Evolutionary conservation across 30 jellyfish, hydroid and myxozoan species (phyloP).

Genomic region (Aurelia sp.): DNA sequence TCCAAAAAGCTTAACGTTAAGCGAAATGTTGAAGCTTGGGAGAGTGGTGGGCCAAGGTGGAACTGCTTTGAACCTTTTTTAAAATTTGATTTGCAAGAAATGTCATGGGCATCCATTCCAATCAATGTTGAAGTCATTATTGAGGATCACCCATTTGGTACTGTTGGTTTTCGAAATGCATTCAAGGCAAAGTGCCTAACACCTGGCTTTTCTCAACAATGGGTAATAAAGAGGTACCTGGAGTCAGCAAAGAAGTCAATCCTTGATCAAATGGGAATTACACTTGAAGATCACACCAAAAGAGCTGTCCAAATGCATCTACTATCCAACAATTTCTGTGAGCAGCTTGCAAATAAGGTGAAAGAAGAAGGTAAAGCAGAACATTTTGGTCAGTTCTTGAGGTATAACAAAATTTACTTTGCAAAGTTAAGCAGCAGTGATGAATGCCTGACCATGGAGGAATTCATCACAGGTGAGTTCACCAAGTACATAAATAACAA

Average conservation of each 20-base stretch:
- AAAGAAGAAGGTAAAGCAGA: neutral
- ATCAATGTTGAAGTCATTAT: neutral
- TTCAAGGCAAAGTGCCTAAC: neutral
- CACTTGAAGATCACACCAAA: constrained; percentile 1
- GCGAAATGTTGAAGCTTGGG: no score
- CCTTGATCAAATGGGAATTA: neutral
- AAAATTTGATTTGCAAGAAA: neutral
- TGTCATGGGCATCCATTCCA: constrained; percentile 38
- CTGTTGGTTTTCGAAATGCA: constrained; percentile 26
- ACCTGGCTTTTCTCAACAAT: neutral
- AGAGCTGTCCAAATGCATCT: constrained; percentile 27
- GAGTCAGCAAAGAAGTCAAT: neutral
- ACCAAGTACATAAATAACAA: constrained; percentile 50
- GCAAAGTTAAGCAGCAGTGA: constrained; percentile 14
- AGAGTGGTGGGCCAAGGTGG: no score
- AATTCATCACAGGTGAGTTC: constrained; percentile 26
- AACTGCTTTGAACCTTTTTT: no score
- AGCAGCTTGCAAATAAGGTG: neutral
- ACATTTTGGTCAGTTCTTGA: neutral
- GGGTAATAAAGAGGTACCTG: constrained; percentile 24
- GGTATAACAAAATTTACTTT: neutral
- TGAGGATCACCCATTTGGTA: constrained; percentile 12
- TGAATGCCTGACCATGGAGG: constrained; percentile 5
- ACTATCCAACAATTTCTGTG: neutral
- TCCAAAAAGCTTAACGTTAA: no score